Evolutionary conservation across 2,888 invertebrate genomes (phyloP), one percentile per base, ranked within the genome.

Genomic region (Poecilobothrus nobilitatus): DNA sequence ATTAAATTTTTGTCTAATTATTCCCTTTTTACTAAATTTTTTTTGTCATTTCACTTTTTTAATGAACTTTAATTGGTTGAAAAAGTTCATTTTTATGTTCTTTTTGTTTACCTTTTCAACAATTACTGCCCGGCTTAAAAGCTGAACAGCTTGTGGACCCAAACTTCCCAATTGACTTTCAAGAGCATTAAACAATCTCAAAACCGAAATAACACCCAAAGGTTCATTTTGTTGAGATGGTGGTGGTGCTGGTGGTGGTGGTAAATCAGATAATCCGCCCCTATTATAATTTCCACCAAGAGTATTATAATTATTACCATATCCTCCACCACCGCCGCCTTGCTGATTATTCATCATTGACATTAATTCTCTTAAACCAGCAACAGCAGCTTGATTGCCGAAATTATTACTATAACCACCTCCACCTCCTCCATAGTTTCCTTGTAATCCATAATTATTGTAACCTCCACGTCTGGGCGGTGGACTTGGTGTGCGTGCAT

Each of bases 151-250:
- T 68, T 70, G 68, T 34, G 72, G 71, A 27, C 72, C 72, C 41
- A 72, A 66, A 66, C 69, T 72, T 63, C 72, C 72, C 69, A 72
- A 71, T 21, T 70, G 67, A 63, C 70, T 70, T 67, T 72, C 71
- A 65, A 72, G 70, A 65, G 72, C 71, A n/a, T 69, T 71, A 65
- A 71, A 41, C 18, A 72, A 68, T 66, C 72, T 69, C 61, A 72
- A 63, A 18, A 70, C 69, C 10, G 70, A 69, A 41, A 71, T 70
- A 65, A 72, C 71, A 44, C 70, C 69, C 33, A 72, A 65, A 20
- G 69, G 69, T 61, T 66, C 71, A 33, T 53, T 37, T 65, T 65
- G 33, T 37, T 18, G 33, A 53, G 53, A 53, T 61, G 67, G 65
- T 15, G 66, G 66, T 66, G 41, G 44, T 41, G 68, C 66, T 63